Base-by-base conservation (phyloP, 1,140 invertebrate genomes). In the Drosophila kurseongensis region DNA sequence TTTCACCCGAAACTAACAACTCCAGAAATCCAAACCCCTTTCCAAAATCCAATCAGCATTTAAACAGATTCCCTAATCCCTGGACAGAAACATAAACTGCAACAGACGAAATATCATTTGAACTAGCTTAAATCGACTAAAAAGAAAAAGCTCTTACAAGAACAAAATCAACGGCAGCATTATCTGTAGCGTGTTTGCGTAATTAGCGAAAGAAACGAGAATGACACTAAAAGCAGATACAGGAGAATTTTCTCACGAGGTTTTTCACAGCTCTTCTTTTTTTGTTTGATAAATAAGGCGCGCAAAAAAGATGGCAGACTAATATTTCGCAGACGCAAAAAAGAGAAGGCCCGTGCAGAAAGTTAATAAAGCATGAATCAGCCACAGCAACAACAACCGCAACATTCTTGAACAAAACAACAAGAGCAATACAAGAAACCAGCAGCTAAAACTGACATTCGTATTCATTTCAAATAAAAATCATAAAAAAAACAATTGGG, bases 401-500 rank as follows among this genome's bases (percentile, higher is more conserved):
- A 62, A 80, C 38, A 59, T 80, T 79, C 62, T 75, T 80, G 45
- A 59, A 65, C 42, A 50, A 42, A 72, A 75, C 18, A 65, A 45
- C 52, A 72, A 72, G 54, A 80, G 47, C 65, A 74, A 85, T 55
- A 78, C 62, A 63, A 78, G 59, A 78, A 63, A 63, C 51, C 66
- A 84, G 61, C 67, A 83, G 79, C 80, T 76, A 86, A 63, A 88
- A 89, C 80, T 89, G 85, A 78, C 77, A 89, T 89, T 89, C 84
- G 84, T 84, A 89, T 89, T 89, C 85, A 89, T 89, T 89, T 89
- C 84, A 89, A 89, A 89, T 89, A 89, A 89, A 89, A 89, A 75
- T 88, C 80, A 76, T 82, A 50, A 77, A 62, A 45, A 75, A 62
- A 84, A 63, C 62, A 50, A 50, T 45, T 71, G 65, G 29, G 35